Evolutionary conservation across 2,113 vertebrate species (phyloP), one percentile per base, ranked within the genome.

Genomic region (Ursus arctos): DNA sequence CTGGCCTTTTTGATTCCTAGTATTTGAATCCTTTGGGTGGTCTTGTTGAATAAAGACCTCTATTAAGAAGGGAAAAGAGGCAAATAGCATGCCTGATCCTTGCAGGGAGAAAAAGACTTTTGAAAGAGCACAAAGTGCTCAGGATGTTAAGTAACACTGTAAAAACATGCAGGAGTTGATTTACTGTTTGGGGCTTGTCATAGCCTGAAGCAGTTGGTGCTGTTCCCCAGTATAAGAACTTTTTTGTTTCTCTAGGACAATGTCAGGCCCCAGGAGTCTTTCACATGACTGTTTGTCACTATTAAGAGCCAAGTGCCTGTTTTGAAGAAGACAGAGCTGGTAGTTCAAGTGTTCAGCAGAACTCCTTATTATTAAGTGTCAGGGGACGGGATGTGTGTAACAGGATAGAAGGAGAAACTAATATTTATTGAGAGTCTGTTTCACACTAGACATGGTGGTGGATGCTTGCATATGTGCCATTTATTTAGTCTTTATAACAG

Each of bases 21-120:
- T 94, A 65, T 93, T 95, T 94, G 76, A 97, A 93, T 95, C 43
- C 85, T 85, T 69, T 74, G 49, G 55, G 65, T 87, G 83, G 67
- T 93, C 74, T 93, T 91, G 24, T 92, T 95, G 76, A 95, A 95
- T 92, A 94, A 94, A 96, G 21, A 95, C 33, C 55, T 93, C 33
- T 96, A 22, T 80, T 88, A 83, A 67, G 81, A 93, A 82, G 28
- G 57, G 36, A 40, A 86, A 88, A 96, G 61, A 84, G 33, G 22
- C 72, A 95, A 74, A 87, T 49, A 82, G 31, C 80, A 19, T 88
- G 51, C 57, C 59, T 94, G 36, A 84, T 91, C 28, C 15, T 88
- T 92, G 24, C 15, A 69, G 76, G 36, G n/a, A 96, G 79, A 76
- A 88, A 81, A 79, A 81, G 55, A 47, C 55, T 77, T 67, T 72